Evolutionary conservation across 1,140 invertebrate species (phyloP).

Genomic region (Listronotus oregonensis): DNA sequence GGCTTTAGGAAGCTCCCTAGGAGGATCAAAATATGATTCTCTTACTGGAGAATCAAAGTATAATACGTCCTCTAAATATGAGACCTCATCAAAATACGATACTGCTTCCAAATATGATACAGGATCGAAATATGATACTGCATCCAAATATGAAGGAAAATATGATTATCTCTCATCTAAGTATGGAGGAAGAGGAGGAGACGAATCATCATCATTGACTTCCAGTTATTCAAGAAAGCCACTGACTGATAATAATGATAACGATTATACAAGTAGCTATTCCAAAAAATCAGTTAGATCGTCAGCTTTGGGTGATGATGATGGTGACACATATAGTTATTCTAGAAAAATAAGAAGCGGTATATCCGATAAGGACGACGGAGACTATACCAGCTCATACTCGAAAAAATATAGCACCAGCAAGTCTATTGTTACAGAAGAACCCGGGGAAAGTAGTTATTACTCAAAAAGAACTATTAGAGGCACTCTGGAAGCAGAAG

Average conservation of each 20-base stretch:
- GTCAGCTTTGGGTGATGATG: slow-evolving; percentile 28
- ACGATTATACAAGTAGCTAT: slow-evolving; percentile 40
- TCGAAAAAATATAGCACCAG: slow-evolving; percentile 34
- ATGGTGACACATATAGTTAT: slow-evolving; percentile 39
- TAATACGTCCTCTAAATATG: slow-evolving; percentile 10
- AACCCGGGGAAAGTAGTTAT: slow-evolving; percentile 36
- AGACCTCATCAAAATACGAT: slow-evolving; percentile 21
- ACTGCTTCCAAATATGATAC: slow-evolving; percentile 5
- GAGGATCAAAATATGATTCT: slow-evolving; percentile 20
- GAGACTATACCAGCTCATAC: slow-evolving; percentile 34
- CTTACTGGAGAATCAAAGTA: background rate
- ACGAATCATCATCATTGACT: slow-evolving; percentile 26
- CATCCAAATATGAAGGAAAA: slow-evolving; percentile 41
- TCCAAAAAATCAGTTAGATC: slow-evolving; percentile 27
- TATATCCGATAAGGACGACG: slow-evolving; percentile 31
- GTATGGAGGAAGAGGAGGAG: slow-evolving; percentile 34
- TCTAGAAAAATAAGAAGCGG: slow-evolving; percentile 38
- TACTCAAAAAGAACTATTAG: slow-evolving; percentile 42
- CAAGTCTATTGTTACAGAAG: slow-evolving; percentile 25
- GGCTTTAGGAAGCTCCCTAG: slow-evolving; percentile 25
- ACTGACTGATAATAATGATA: slow-evolving; percentile 13
- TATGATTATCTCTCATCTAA: slow-evolving; percentile 44
- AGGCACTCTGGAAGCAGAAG: slow-evolving; percentile 36
- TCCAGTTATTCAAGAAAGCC: slow-evolving; percentile 32
- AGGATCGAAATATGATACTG: slow-evolving; percentile 24